These are phyloP conservation scores for Chaitophorus viminalis DNA, from an alignment of 2,888 invertebrate genomes.

Conservation along the genomic window DNA sequence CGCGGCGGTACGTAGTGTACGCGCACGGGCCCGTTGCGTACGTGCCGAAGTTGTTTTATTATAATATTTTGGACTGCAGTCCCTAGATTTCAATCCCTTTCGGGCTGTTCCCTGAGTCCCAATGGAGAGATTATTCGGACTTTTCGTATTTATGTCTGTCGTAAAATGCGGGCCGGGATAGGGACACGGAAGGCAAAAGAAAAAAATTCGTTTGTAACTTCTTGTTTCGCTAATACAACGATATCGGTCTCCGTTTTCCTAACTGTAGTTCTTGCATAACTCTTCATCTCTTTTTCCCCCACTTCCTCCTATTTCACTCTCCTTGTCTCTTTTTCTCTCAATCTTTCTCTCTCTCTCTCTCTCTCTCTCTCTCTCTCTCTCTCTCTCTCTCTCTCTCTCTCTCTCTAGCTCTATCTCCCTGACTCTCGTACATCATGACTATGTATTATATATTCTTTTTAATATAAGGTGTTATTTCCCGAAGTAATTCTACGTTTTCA, in stretches of 20 bases:
- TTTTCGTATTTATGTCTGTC: slow-evolving; percentile 44
- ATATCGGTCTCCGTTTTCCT: not conserved
- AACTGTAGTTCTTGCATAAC: not conserved
- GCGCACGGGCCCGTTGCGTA: not conserved
- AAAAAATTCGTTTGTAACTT: slow-evolving; percentile 20
- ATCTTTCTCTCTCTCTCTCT: too few relatives aligned
- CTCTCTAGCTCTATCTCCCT: too few relatives aligned
- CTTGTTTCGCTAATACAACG: slow-evolving; percentile 33
- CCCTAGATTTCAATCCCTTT: slow-evolving; percentile 20
- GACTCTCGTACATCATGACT: too few relatives aligned
- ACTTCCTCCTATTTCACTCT: too few relatives aligned
- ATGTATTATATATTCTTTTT: too few relatives aligned
- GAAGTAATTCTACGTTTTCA: not conserved
- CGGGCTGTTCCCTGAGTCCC: slow-evolving; percentile 5
- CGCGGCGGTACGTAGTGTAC: not conserved
- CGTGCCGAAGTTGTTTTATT: slow-evolving; percentile 39
- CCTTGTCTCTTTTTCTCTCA: not conserved
- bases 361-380: not conserved
- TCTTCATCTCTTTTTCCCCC: not conserved
- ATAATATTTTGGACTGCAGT: slow-evolving; percentile 14
- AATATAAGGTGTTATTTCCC: too few relatives aligned
- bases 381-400: not conserved
- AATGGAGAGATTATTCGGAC: slow-evolving; percentile 12
- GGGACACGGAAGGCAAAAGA: not conserved
- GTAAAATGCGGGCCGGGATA: slow-evolving; percentile 14